phyloP scores from a whole-genome alignment of 2,797 vertebrate genomes.

The Sciurus carolinensis region DNA sequence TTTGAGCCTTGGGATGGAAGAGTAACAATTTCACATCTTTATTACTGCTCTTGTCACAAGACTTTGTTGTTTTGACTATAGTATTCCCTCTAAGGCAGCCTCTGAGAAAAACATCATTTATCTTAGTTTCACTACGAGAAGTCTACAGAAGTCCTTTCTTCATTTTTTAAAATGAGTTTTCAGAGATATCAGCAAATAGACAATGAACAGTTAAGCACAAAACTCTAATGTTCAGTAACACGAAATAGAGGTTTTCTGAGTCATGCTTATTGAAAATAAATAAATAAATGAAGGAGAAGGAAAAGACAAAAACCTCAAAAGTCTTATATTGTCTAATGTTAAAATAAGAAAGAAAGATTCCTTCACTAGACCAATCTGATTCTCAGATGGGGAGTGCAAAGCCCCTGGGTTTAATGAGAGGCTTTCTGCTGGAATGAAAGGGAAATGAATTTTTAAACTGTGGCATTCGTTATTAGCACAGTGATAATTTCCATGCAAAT shows the following conservation, averaged over 20 bases:
- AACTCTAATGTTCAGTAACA: neutral
- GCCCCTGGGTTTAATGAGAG: neutral
- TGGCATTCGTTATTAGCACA: neutral
- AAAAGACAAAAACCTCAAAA: neutral
- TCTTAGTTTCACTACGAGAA: constrained; percentile 74
- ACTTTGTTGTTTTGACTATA: constrained; percentile 43
- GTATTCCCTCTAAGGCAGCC: constrained; percentile 53
- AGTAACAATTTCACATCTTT: constrained; percentile 64
- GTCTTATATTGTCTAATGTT: neutral
- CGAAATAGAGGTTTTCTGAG: neutral
- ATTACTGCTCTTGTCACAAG: constrained; percentile 66
- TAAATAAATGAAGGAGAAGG: neutral
- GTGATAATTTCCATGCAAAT: neutral
- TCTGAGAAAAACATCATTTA: constrained; percentile 73
- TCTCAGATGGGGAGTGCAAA: neutral
- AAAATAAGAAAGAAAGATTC: neutral
- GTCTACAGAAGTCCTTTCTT: constrained; percentile 50
- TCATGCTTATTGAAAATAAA: neutral
- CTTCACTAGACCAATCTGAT: neutral
- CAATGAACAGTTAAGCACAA: constrained; percentile 51
- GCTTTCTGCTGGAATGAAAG: neutral
- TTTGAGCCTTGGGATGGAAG: constrained; percentile 55
- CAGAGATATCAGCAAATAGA: constrained; percentile 53
- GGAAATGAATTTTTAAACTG: neutral
- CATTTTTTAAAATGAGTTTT: constrained; percentile 64